phyloP scores from a whole-genome alignment of 2,888 invertebrate genomes.

The Eupithecia exiguata region DNA sequence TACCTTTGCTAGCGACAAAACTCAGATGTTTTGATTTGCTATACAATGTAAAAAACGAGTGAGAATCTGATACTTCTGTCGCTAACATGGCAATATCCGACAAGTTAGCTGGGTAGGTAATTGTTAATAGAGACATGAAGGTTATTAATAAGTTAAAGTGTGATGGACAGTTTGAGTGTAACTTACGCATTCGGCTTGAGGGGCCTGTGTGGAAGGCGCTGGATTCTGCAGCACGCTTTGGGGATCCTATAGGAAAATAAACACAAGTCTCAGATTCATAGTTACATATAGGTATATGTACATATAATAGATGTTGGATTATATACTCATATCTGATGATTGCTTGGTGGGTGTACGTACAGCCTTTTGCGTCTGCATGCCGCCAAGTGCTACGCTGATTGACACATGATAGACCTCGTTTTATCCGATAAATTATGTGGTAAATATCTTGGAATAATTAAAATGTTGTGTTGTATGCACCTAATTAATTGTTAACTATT shows the following conservation, averaged over 20 bases:
- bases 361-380: not conserved
- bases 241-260: constrained; percentile 71
- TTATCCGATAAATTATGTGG: not conserved
- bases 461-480: not conserved
- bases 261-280: not conserved
- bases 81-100: constrained; percentile 16
- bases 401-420: not conserved
- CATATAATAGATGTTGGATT: too few relatives aligned
- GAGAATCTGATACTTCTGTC: constrained; percentile 17
- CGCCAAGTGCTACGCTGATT: not conserved
- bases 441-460: not conserved
- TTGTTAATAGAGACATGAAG: constrained; percentile 42
- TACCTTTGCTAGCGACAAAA: constrained; percentile 35
- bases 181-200: constrained; percentile 70
- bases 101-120: constrained; percentile 27
- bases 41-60: too few relatives aligned
- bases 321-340: not conserved
- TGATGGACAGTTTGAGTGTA: not conserved
- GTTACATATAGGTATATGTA: not conserved
- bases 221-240: constrained; percentile 76
- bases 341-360: not conserved
- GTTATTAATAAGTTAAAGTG: constrained; percentile 31
- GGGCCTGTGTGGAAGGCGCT: constrained; percentile 56
- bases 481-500: too few relatives aligned
- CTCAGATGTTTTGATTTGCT: not conserved